Evolutionary conservation across 2,113 vertebrate species (phyloP).

Genomic region (Cephalophus harveyi): DNA sequence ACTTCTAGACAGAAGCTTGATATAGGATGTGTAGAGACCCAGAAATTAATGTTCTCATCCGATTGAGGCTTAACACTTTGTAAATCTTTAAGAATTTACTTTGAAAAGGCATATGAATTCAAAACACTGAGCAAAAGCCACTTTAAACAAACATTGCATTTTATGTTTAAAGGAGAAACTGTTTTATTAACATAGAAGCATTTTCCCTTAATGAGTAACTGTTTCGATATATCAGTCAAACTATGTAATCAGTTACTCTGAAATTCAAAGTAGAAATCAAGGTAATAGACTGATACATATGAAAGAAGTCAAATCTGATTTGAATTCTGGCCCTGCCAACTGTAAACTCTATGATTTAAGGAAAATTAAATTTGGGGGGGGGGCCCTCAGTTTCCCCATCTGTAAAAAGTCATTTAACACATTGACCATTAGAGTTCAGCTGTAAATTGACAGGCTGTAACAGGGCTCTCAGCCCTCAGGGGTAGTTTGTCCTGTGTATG

Average conservation of each 20-base stretch:
- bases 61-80: not conserved
- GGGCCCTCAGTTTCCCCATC: not conserved
- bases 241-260: not conserved
- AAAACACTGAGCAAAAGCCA: not conserved
- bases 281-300: not conserved
- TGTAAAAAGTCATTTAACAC: not conserved
- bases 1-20: not conserved
- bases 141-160: not conserved
- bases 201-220: not conserved
- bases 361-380: not conserved
- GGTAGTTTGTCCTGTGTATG: not conserved
- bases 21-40: not conserved
- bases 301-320: not conserved
- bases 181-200: not conserved
- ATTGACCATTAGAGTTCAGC: not conserved
- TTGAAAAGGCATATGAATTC: not conserved
- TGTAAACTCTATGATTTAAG: not conserved
- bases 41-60: not conserved
- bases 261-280: conserved; percentile 35
- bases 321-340: not conserved
- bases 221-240: conserved; percentile 23
- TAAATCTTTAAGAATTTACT: not conserved
- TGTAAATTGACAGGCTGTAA: not conserved
- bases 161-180: conserved; percentile 1
- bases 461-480: fast-evolving